Evolutionary conservation across 1,140 invertebrate genomes (phyloP).

Genomic region (Agraylea sexmaculata): DNA sequence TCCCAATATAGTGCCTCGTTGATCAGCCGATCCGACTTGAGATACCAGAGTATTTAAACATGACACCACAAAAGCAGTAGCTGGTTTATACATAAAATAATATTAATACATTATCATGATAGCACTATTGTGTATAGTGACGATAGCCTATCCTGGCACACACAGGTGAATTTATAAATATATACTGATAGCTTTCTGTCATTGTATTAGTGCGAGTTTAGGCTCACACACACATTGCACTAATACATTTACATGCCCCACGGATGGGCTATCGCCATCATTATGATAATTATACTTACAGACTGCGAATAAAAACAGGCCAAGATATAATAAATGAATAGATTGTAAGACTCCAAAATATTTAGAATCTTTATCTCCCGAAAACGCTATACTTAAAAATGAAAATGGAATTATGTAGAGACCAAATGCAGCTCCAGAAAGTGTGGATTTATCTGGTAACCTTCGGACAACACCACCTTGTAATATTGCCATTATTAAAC

Average conservation of each 20-base stretch:
- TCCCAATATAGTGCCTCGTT: conserved; percentile 87
- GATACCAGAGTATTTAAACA: conserved; percentile 87
- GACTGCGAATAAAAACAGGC: conserved; percentile 78
- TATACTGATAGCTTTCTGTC: too few relatives aligned
- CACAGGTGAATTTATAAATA: too few relatives aligned
- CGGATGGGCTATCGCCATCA: too few relatives aligned
- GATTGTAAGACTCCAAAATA: conserved; percentile 8
- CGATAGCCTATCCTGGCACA: too few relatives aligned
- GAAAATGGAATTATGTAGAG: conserved; percentile 80
- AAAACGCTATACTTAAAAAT: conserved; percentile 75
- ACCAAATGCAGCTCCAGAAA: conserved; percentile 61
- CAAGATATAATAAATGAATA: conserved; percentile 33
- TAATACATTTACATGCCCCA: too few relatives aligned
- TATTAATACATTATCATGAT: conserved; percentile 6
- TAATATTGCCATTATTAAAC: conserved; percentile 79
- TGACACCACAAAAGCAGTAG: conserved; percentile 88
- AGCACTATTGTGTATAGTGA: too few relatives aligned
- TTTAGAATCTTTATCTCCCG: conserved; percentile 31
- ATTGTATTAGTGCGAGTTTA: too few relatives aligned
- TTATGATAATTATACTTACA: conserved; percentile 54
- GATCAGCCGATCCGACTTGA: conserved; percentile 62
- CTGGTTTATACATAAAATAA: conserved; percentile 37
- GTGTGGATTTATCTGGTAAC: conserved; percentile 63
- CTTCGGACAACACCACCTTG: conserved; percentile 84
- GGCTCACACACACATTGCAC: too few relatives aligned